Evolutionary conservation across 2,113 vertebrate genomes (phyloP).

Genomic region (Syngnathoides biaculeatus): DNA sequence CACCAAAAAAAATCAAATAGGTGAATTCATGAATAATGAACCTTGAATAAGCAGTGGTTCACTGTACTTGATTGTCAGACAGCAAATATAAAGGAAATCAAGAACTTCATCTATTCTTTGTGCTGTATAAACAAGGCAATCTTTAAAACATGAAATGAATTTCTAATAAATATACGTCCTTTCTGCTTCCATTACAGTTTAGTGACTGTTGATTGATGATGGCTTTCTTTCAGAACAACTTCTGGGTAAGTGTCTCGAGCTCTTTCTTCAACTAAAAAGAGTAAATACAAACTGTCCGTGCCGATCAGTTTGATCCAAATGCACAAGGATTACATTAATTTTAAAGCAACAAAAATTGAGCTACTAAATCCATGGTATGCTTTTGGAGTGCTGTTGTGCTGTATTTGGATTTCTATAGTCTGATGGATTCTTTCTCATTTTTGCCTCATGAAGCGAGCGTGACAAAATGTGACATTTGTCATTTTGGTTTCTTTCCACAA

Average conservation of each 20-base stretch:
- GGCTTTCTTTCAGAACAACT: constrained; percentile 74
- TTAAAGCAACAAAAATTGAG: no score
- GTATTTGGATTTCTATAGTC: no score
- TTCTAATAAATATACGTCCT: constrained; percentile 13
- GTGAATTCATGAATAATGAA: no score
- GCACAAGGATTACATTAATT: no score
- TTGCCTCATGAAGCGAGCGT: no score
- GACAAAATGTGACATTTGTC: no score
- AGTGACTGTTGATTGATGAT: constrained; percentile 56
- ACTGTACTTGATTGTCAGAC: not conserved
- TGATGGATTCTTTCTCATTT: not conserved
- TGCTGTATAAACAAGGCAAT: not conserved
- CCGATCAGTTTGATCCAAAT: no score
- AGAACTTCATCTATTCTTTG: not conserved
- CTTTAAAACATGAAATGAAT: not conserved
- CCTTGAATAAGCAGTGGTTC: no score
- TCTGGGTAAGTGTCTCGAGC: constrained; percentile 72
- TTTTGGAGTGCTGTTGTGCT: no score
- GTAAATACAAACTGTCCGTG: no score
- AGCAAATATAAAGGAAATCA: not conserved
- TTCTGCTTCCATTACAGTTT: constrained; percentile 44
- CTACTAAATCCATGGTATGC: no score
- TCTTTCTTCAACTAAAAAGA: not conserved
- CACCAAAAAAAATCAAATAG: no score
- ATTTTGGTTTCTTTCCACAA: not conserved